Percentiles rank a stretch among this genome's conserved stretches.
These are phyloP conservation scores for Montipora capitata DNA, from an alignment of 92 coral and sea anemone genomes.

Conservation along the genomic window DNA sequence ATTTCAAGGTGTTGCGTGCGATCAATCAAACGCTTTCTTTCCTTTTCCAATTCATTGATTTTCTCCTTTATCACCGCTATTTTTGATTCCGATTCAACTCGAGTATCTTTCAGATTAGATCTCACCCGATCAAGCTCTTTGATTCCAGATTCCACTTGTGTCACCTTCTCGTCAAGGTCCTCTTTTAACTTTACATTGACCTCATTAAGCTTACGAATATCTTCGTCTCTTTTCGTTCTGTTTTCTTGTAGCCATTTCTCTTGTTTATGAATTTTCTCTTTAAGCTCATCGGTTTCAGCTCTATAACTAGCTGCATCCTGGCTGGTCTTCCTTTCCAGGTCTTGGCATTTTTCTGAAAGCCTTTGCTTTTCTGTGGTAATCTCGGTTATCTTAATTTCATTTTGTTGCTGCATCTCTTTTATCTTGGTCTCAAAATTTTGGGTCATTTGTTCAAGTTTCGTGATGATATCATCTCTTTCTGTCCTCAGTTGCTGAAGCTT, in stretches of 20 bases:
- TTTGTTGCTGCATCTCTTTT: slow-evolving; percentile 25
- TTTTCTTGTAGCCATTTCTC: slow-evolving; percentile 36
- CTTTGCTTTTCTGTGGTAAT: slow-evolving; percentile 46
- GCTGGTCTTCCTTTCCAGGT: slow-evolving; percentile 17
- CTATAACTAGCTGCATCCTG: slow-evolving; percentile 13
- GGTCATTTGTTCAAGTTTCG: slow-evolving; percentile 44
- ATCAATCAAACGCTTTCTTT: slow-evolving; percentile 14
- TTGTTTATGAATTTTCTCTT: slow-evolving; percentile 22
- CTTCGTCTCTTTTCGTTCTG: slow-evolving; percentile 26
- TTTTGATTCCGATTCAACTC: slow-evolving; percentile 13
- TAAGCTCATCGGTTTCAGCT: slow-evolving; percentile 19
- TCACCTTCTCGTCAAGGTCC: slow-evolving; percentile 15
- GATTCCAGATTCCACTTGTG: background rate
- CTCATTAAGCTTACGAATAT: slow-evolving; percentile 4
- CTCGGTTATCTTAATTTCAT: slow-evolving; percentile 42
- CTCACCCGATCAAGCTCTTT: slow-evolving; percentile 21
- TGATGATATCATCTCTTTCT: slow-evolving; percentile 41
- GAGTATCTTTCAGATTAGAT: slow-evolving; percentile 11
- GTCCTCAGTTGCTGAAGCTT: slow-evolving; percentile 36
- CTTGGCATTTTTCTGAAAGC: slow-evolving; percentile 9
- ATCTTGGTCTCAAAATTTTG: slow-evolving; percentile 57
- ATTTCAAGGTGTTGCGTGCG: slow-evolving; percentile 19
- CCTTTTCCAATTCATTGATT: slow-evolving; percentile 18
- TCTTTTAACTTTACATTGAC: slow-evolving; percentile 27
- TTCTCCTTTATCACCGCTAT: slow-evolving; percentile 10